Conservation (phyloP, 2,888 invertebrate species). For the Mylabris sibirica region DNA sequence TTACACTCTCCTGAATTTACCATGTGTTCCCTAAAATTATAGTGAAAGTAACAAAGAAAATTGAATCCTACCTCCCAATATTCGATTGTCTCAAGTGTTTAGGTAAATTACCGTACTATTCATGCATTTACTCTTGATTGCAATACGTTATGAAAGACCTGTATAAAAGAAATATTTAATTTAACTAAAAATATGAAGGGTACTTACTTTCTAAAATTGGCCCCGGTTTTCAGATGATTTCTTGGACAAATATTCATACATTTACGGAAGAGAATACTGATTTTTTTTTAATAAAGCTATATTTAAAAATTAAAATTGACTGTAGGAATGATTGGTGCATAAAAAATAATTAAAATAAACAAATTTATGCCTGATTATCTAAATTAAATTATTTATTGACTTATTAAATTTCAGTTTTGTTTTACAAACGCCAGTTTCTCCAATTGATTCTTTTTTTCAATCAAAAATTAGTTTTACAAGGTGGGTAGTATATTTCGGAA, state of each 20-base stretch:
- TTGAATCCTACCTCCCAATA: not conserved
- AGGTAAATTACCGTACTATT: not conserved
- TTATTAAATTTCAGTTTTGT: not conserved
- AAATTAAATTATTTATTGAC: slow-evolving; percentile 7
- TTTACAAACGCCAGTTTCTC: slow-evolving; percentile 4
- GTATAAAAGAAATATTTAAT: not conserved
- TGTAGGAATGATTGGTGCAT: slow-evolving; percentile 20
- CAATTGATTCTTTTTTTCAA: not conserved
- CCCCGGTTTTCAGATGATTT: slow-evolving; percentile 32
- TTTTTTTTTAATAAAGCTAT: slow-evolving; percentile 14
- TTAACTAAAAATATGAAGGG: slow-evolving; percentile 28
- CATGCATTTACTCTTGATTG: not conserved
- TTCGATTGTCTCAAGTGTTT: slow-evolving; percentile 16
- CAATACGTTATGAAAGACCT: not conserved
- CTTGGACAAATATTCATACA: slow-evolving; percentile 23
- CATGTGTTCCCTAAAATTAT: not conserved
- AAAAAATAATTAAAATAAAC: slow-evolving; percentile 16
- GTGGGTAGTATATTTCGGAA: not conserved
- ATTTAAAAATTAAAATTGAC: slow-evolving; percentile 16
- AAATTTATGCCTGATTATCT: slow-evolving; percentile 9
- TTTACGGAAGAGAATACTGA: slow-evolving; percentile 19
- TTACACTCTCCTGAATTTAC: not conserved
- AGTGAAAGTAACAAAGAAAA: not conserved
- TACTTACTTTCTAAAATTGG: slow-evolving; percentile 31
- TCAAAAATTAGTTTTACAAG: not conserved